Evolutionary conservation across 2,113 vertebrate genomes (phyloP).

Genomic region (Furnarius figulus): DNA sequence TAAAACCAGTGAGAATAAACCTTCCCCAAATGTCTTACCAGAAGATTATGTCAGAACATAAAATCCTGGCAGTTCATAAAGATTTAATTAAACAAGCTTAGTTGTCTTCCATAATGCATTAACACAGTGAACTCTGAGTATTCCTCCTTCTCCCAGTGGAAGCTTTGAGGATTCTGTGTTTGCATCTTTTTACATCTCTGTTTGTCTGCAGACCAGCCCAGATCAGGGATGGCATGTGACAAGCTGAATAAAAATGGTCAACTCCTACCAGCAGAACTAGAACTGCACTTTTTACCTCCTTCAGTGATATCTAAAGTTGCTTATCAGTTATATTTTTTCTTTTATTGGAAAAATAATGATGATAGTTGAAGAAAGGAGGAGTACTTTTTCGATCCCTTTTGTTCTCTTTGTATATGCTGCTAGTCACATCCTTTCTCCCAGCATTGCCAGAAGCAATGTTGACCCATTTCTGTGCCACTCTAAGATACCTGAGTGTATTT

Average conservation of each 20-base stretch:
- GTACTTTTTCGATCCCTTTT: not conserved
- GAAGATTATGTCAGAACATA: not conserved
- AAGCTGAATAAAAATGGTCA: not conserved
- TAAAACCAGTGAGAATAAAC: not conserved
- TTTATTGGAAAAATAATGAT: not conserved
- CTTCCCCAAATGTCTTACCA: not conserved
- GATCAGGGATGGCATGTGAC: not conserved
- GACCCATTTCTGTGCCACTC: not conserved
- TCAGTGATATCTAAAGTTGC: not conserved
- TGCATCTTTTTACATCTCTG: not conserved
- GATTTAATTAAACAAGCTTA: not conserved
- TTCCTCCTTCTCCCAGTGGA: not conserved
- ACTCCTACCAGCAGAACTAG: not conserved
- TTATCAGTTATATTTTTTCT: not conserved
- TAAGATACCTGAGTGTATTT: not conserved
- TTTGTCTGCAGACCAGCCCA: not conserved
- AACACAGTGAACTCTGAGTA: not conserved
- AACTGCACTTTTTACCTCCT: not conserved
- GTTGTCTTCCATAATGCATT: not conserved
- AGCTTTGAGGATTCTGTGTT: not conserved
- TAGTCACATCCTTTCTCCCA: not conserved
- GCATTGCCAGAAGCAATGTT: not conserved
- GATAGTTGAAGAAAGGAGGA: not conserved
- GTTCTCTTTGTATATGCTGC: not conserved
- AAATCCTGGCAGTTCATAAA: not conserved